A percentile compares a stretch with the other conserved stretches of the same genome.
These are phyloP conservation scores for Zelostemma sp. DNA, from an alignment of 1,140 invertebrate genomes.

Conservation along the genomic window DNA sequence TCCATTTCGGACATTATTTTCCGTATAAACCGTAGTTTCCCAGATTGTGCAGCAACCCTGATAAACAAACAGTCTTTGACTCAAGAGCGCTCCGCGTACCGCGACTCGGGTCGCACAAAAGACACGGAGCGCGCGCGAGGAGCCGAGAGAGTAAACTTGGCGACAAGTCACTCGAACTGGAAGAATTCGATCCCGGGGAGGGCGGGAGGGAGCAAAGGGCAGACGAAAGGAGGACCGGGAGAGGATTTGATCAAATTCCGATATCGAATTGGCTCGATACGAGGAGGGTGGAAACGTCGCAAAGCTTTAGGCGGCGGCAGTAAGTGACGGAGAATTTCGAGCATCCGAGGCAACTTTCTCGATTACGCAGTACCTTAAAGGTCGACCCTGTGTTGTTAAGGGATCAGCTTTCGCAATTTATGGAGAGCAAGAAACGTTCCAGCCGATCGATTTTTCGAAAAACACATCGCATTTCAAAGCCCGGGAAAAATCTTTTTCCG, in stretches of 20 bases:
- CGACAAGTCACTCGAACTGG: conserved; percentile 67
- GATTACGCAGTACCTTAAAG: conserved; percentile 44
- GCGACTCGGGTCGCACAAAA: conserved; percentile 12
- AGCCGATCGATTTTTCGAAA: too few relatives aligned
- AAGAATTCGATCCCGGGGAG: conserved; percentile 64
- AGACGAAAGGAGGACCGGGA: conserved; percentile 29
- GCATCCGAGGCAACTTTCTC: conserved; percentile 49
- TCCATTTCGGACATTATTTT: too few relatives aligned
- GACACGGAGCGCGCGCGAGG: conserved; percentile 15
- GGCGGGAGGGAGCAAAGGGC: conserved; percentile 23
- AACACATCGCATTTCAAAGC: too few relatives aligned
- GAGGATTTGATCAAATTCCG: conserved; percentile 68
- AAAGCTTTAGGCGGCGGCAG: conserved; percentile 21
- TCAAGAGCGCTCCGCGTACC: conserved; percentile 5
- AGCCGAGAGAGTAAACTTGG: conserved; percentile 62
- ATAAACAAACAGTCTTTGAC: neutral
- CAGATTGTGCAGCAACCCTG: neutral
- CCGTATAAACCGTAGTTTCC: too few relatives aligned
- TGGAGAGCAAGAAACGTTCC: too few relatives aligned
- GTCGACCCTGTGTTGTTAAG: conserved; percentile 19
- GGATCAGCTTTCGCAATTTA: conserved; percentile 50
- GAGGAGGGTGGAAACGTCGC: conserved; percentile 18
- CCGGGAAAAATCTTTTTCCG: too few relatives aligned
- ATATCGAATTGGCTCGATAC: conserved; percentile 62
- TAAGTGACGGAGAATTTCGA: conserved; percentile 49